Evolutionary conservation across 2,888 invertebrate species (phyloP), one percentile per base, ranked within the genome.

Genomic region (Drosophila dives): DNA sequence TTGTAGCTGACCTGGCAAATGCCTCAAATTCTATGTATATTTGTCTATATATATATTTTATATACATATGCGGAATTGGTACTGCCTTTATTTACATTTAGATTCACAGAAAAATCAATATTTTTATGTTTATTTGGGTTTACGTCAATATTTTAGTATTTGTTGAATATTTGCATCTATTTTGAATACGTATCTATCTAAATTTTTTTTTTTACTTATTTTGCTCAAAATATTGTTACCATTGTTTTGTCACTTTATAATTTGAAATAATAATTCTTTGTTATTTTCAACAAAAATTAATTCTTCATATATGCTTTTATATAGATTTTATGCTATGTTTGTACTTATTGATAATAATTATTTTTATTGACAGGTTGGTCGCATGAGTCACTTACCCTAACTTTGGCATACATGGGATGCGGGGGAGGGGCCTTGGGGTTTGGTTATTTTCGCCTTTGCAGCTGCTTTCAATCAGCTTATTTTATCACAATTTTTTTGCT

Each of bases 401-500:
- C 56, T 42, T 59, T 10, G 48, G 45, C 61, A 20, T 64, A 34
- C 38, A 36, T 15, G 11, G n/a, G 3, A 12, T 15, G 32, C 2
- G 26, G 0, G 29, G 5, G 29, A 29, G 29, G 29, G 29, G 29
- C 1, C 29, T 29, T 6, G 5, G 5, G 29, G 29, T 6, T 29
- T 11, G 33, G 7, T 32, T 10, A 11, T 23, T 77, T 64, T 58
- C 79, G 59, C 20, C 51, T 53, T 51, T 75, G 71, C 66, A 74
- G 75, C 65, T 74, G 66, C 75, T 74, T 62, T 75, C 77, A 78
- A 75, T 78, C 78, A 66, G 75, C 64, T 77, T 71, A 64, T 75
- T 75, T 64, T 68, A 75, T 72, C 72, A 75, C 64, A 68, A 58
- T 54, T 68, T 71, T 29, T 72, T 56, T 32, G 58, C 38, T 42